A percentile compares a stretch with the other conserved stretches of the same genome.
These are phyloP conservation scores for Myrmecobius fasciatus DNA, from an alignment of 2,113 vertebrate species.

Conservation along the genomic window DNA sequence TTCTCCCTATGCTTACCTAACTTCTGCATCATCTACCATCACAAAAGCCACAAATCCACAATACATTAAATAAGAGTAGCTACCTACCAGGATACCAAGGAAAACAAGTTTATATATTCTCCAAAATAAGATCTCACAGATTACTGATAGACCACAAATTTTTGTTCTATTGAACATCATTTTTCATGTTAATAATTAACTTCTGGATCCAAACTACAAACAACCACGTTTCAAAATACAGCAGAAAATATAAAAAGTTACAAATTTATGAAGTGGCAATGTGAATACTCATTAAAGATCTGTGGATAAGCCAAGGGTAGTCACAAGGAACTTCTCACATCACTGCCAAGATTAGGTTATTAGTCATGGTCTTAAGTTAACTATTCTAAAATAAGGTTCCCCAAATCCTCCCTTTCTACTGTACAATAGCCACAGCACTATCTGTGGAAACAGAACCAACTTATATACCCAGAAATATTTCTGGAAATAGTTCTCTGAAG, in stretches of 20 bases:
- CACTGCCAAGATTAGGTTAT: neutral
- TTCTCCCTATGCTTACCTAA: too few relatives aligned
- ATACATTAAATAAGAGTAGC: neutral
- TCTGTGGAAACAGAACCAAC: neutral
- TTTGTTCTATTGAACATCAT: neutral
- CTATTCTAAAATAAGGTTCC: slow-evolving; percentile 9
- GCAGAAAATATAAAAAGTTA: slow-evolving; percentile 21
- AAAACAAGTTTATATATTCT: neutral
- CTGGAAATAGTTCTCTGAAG: neutral
- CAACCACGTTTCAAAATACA: neutral
- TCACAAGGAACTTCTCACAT: neutral
- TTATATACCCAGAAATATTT: neutral
- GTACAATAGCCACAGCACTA: neutral
- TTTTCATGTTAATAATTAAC: neutral
- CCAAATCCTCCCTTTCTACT: neutral
- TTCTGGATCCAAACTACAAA: neutral
- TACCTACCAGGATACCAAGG: neutral
- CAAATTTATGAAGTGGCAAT: neutral
- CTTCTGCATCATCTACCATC: too few relatives aligned
- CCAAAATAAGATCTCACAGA: neutral
- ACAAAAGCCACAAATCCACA: neutral
- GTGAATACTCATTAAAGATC: neutral
- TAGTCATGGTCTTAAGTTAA: neutral
- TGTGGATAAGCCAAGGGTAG: slow-evolving; percentile 33
- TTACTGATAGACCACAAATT: neutral